Conservation (phyloP, 2,113 vertebrate species). For the Ceratotherium simum region DNA sequence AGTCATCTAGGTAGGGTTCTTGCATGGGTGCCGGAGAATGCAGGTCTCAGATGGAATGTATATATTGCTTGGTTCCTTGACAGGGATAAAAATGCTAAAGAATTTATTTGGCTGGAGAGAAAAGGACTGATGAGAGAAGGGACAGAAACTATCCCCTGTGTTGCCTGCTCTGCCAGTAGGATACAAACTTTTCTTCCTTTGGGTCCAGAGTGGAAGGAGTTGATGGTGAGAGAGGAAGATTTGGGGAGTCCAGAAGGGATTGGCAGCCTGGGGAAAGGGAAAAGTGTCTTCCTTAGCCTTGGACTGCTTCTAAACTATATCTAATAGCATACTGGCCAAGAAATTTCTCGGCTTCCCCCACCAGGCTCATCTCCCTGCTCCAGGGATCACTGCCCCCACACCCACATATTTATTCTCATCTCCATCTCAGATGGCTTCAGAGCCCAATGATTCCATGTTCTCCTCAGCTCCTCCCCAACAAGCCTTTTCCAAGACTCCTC, state of each 20-base stretch:
- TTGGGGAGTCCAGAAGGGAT: neutral
- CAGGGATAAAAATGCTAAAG: neutral
- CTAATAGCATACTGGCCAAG: neutral
- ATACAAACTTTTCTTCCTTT: neutral
- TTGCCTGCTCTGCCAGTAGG: neutral
- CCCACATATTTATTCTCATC: neutral
- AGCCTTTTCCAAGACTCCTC: neutral
- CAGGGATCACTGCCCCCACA: neutral
- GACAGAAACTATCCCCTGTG: neutral
- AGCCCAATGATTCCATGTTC: neutral
- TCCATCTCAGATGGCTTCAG: neutral
- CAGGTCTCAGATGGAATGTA: neutral
- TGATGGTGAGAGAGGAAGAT: neutral
- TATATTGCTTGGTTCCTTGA: neutral
- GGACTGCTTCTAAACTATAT: neutral
- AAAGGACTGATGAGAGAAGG: neutral
- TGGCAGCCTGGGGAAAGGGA: neutral
- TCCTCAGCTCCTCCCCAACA: neutral
- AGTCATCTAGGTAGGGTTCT: neutral
- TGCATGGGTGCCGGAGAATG: neutral
- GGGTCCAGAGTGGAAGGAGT: neutral
- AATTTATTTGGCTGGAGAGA: neutral
- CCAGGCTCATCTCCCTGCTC: neutral
- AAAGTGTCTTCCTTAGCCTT: neutral
- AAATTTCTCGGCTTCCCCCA: neutral